These are phyloP conservation scores for Dryobates pubescens DNA, from an alignment of 2,797 vertebrate species.

Conservation along the genomic window DNA sequence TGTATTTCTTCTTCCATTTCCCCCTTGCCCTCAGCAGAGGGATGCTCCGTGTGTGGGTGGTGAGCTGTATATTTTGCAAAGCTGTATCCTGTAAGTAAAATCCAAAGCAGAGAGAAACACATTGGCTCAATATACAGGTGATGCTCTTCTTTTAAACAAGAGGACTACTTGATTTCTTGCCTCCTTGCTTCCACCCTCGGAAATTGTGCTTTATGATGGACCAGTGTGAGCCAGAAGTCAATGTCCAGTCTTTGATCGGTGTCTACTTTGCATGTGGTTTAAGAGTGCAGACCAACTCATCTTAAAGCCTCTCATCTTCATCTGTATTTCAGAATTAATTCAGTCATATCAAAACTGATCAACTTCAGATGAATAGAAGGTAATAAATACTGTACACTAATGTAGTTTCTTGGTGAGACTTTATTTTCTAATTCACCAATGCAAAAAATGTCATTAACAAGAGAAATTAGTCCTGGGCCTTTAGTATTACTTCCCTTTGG, in stretches of 20 bases:
- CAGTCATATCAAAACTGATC: slow-evolving; percentile 53
- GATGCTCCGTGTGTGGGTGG: slow-evolving; percentile 20
- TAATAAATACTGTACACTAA: slow-evolving; percentile 70
- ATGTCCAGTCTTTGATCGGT: not conserved
- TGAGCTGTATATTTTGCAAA: slow-evolving; percentile 66
- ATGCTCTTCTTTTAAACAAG: slow-evolving; percentile 57
- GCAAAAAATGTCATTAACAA: not conserved
- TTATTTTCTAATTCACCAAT: not conserved
- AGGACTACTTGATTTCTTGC: slow-evolving; percentile 21
- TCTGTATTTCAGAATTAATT: slow-evolving; percentile 65
- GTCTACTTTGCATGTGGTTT: slow-evolving; percentile 71
- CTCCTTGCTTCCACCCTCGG: slow-evolving; percentile 5
- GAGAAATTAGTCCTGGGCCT: not conserved
- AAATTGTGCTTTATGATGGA: slow-evolving; percentile 38
- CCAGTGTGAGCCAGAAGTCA: slow-evolving; percentile 32
- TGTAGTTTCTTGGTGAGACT: not conserved
- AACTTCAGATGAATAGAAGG: slow-evolving; percentile 57
- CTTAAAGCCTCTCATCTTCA: slow-evolving; percentile 40
- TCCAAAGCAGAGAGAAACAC: slow-evolving; percentile 49
- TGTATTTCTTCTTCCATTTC: not conserved
- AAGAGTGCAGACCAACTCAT: slow-evolving; percentile 57
- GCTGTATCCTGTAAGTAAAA: slow-evolving; percentile 56
- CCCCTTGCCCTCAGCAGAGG: slow-evolving; percentile 43
- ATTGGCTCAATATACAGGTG: slow-evolving; percentile 51
- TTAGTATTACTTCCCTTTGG: not conserved